A percentile compares a stretch with the other conserved stretches of the same genome.
Conservation (phyloP, 2,797 vertebrate species). For the Rhabdophis nuchalis region DNA sequence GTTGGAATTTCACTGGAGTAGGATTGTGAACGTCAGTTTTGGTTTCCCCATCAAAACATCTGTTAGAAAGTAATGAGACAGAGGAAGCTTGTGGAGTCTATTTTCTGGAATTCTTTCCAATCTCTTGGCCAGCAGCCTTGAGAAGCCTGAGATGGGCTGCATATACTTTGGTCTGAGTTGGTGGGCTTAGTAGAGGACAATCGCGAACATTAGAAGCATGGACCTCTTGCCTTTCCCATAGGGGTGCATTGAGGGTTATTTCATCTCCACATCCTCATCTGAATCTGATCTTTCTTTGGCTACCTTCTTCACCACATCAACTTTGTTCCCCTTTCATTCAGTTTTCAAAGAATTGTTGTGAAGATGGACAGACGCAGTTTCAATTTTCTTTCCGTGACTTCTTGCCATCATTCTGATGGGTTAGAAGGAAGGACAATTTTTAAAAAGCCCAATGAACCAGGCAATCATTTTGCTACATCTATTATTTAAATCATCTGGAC, state of each 20-base stretch:
- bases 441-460: not conserved
- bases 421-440: not conserved
- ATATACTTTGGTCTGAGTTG: not conserved
- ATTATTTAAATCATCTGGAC: conserved; percentile 8
- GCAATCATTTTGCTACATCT: conserved; percentile 14
- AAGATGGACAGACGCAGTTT: not conserved
- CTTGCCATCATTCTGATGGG: not conserved
- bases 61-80: not conserved
- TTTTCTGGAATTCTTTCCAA: not conserved
- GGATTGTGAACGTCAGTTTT: conserved; percentile 29
- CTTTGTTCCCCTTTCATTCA: not conserved
- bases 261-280: not conserved
- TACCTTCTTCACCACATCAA: not conserved
- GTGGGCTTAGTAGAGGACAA: not conserved
- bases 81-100: not conserved
- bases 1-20: conserved; percentile 29
- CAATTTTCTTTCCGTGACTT: not conserved
- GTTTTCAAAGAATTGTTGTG: not conserved
- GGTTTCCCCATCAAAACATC: conserved; percentile 27
- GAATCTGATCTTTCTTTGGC: not conserved
- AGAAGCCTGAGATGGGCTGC: not conserved
- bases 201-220: not conserved
- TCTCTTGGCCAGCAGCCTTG: not conserved
- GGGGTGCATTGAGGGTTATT: not conserved
- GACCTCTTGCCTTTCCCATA: not conserved